Conservation (phyloP, 2,797 vertebrate species). For the Peromyscus attwateri region DNA sequence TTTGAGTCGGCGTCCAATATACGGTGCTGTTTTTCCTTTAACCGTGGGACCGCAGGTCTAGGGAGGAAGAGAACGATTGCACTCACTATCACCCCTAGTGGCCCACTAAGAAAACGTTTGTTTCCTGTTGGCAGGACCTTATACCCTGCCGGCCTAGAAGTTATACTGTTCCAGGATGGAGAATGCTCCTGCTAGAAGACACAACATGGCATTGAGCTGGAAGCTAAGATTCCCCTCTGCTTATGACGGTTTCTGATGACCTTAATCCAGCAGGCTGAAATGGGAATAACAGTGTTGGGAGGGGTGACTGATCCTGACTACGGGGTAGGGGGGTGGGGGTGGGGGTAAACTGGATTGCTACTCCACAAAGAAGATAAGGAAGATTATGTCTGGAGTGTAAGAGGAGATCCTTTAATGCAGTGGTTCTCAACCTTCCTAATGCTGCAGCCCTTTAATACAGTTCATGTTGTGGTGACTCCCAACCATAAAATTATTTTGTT, state of each 20-base stretch:
- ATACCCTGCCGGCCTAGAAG: not conserved
- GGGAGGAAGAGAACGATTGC: not conserved
- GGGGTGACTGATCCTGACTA: not conserved
- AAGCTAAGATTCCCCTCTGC: not conserved
- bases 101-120: not conserved
- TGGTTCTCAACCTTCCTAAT: not conserved
- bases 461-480: not conserved
- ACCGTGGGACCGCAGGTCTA: not conserved
- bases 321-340: not conserved
- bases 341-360: not conserved
- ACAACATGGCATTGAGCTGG: not conserved
- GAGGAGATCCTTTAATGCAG: not conserved
- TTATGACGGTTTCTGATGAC: not conserved
- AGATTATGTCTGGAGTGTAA: not conserved
- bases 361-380: not conserved
- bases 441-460: not conserved
- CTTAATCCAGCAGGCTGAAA: not conserved
- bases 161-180: not conserved
- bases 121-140: not conserved
- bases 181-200: not conserved
- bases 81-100: not conserved
- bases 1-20: not conserved
- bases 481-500: not conserved
- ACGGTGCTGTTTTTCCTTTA: not conserved
- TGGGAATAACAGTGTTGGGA: not conserved